Conservation (phyloP, 2,888 invertebrate species). For the Ectemnius cavifrons region DNA sequence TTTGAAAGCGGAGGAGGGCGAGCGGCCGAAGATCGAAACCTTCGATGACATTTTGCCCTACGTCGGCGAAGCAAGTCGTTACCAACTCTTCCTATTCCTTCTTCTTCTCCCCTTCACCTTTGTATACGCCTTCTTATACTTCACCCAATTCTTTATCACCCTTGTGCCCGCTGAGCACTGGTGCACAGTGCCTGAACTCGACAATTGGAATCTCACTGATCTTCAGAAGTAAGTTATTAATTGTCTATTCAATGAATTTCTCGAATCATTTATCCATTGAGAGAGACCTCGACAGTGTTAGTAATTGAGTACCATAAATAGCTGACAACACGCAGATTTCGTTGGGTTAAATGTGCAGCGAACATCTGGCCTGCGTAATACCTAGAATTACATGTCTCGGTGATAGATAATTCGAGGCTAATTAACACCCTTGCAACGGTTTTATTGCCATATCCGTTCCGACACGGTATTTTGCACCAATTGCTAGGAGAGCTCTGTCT, state of each 20-base stretch:
- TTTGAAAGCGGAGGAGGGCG: constrained; percentile 68
- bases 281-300: no score
- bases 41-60: constrained; percentile 76
- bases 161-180: constrained; percentile 74
- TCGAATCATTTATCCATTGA: no score
- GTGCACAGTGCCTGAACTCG: constrained; percentile 73
- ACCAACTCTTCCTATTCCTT: constrained; percentile 74
- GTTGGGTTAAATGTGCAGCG: no score
- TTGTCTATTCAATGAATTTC: no score
- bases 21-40: constrained; percentile 69
- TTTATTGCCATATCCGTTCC: neutral
- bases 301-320: no score
- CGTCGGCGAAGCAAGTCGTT: constrained; percentile 74
- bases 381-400: no score
- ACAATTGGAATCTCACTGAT: constrained; percentile 69
- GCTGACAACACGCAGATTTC: no score
- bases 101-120: constrained; percentile 75
- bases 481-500: neutral
- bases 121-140: constrained; percentile 76
- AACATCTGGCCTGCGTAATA: no score
- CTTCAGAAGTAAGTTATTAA: constrained; percentile 67
- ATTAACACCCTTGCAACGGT: neutral
- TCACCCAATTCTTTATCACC: constrained; percentile 76
- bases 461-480: neutral
- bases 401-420: neutral